Base-by-base conservation (phyloP, 2,797 vertebrate species). In the Darevskia mixta region DNA sequence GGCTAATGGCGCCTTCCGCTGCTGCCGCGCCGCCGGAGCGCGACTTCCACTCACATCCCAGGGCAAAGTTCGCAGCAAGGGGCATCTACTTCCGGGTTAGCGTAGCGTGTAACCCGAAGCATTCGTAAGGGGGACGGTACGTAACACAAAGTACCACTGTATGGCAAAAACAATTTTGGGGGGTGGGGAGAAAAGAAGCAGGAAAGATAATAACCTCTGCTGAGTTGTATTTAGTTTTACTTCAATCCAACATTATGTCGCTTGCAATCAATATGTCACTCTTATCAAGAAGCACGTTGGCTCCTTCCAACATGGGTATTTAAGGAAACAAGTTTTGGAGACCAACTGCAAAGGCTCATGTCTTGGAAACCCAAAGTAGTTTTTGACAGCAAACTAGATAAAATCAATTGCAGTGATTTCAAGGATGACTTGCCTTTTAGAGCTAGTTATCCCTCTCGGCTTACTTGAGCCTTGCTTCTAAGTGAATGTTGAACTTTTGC, bases 401-500 rank as follows among this genome's bases (percentile, higher is more conserved):
- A 91, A 92, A 92, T 89, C 81, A 88, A 49, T 92, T 87, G 41
- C 82, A 32, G 27, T 71, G 77, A 90, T 92, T 95, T 95, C 86
- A 93, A 91, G 92, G 85, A 90, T 80, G 87, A 92, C 18, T 83
- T 43, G 75, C 43, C 85, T 92, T 88, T 90, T 67, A 87, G 78
- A 85, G 90, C 58, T 82, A 18, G 84, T 73, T 88, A 61, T 80
- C 43, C 6, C 83, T 86, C 58, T 89, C 71, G 73, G 75, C 76
- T 91, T 88, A 85, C 0, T 0, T n/a, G 23, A 88, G 35, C 41
- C 85, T 88, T 35, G 38, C 83, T 91, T 90, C 35, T 80, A 81
- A 83, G 23, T 49, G 41, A 91, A 88, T 85, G 89, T 8, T 18
- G 82, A 61, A 49, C 77, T 92, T 82, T 88, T 20, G n/a, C 17